Percentiles rank a stretch among this genome's conserved stretches.
Conservation (phyloP, 1,140 invertebrate species). For the Aphaenogaster ashmeadi region DNA sequence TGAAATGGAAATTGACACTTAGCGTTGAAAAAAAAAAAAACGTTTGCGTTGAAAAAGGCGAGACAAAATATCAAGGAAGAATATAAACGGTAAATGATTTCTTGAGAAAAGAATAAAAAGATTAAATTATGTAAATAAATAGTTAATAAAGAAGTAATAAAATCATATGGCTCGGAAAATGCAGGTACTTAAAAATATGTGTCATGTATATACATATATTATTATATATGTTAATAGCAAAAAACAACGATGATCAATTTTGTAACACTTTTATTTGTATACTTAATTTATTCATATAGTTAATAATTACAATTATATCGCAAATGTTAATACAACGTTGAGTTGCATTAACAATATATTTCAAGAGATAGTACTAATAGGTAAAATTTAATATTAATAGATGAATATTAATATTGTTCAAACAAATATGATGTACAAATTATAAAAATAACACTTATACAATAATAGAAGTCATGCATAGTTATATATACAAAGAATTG, state of each 20-base stretch:
- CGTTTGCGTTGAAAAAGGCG: not conserved
- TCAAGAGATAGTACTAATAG: not conserved
- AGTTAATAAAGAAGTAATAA: not conserved
- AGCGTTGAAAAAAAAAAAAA: not conserved
- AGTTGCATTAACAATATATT: not conserved
- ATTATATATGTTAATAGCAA: not conserved
- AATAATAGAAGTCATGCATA: not conserved
- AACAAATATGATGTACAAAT: not conserved
- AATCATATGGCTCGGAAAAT: not conserved
- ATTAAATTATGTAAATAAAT: not conserved
- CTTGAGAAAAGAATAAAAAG: not conserved
- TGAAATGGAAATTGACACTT: not conserved
- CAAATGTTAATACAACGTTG: not conserved
- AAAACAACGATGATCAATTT: not conserved
- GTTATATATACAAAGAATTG: not conserved
- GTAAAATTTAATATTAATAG: not conserved
- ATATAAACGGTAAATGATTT: not conserved
- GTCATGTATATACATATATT: too few relatives aligned
- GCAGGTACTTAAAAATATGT: not conserved
- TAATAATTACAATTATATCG: not conserved
- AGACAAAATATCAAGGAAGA: not conserved
- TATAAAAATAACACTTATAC: not conserved
- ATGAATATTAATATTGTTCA: not conserved
- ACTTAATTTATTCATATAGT: not conserved
- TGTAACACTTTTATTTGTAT: slow-evolving; percentile 5